Evolutionary conservation across 1,140 invertebrate genomes (phyloP).

Genomic region (Pteromalus puparum): DNA sequence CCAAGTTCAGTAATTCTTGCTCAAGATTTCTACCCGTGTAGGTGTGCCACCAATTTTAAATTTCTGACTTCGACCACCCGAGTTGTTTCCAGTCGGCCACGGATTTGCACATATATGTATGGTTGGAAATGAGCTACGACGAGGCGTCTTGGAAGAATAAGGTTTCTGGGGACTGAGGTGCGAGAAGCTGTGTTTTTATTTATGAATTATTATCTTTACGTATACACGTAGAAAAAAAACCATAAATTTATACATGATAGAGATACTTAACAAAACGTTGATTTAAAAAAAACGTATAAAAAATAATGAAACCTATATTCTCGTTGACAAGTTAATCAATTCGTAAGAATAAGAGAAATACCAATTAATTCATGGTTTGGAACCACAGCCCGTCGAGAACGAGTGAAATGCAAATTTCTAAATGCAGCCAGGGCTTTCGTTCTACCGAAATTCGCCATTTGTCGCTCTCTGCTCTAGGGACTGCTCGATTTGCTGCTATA

Average conservation of each 20-base stretch:
- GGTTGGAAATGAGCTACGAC: neutral
- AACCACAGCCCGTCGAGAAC: constrained; percentile 4
- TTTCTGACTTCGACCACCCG: too few species aligned
- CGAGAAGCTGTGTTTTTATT: neutral
- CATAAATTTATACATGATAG: too few species aligned
- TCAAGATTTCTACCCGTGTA: too few species aligned
- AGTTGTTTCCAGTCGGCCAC: too few species aligned
- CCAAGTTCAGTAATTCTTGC: too few species aligned
- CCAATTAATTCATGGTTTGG: constrained; percentile 12
- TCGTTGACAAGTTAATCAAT: constrained; percentile 21
- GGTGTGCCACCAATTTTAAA: too few species aligned
- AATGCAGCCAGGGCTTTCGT: constrained; percentile 4
- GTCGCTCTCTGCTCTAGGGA: constrained; percentile 17
- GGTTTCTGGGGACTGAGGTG: neutral
- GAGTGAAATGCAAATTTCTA: constrained; percentile 44
- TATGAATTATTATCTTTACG: neutral
- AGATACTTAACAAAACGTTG: neutral
- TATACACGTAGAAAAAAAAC: too few species aligned
- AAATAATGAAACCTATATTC: neutral
- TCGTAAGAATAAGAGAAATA: constrained; percentile 17
- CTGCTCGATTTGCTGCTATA: constrained; percentile 18
- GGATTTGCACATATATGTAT: too few species aligned
- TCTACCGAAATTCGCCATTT: constrained; percentile 47
- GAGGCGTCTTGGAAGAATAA: neutral
- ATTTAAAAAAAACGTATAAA: neutral